A percentile compares a stretch with the other conserved stretches of the same genome.
phyloP scores from a whole-genome alignment of 2,797 vertebrate species.

The Sebastolobus altivelis region DNA sequence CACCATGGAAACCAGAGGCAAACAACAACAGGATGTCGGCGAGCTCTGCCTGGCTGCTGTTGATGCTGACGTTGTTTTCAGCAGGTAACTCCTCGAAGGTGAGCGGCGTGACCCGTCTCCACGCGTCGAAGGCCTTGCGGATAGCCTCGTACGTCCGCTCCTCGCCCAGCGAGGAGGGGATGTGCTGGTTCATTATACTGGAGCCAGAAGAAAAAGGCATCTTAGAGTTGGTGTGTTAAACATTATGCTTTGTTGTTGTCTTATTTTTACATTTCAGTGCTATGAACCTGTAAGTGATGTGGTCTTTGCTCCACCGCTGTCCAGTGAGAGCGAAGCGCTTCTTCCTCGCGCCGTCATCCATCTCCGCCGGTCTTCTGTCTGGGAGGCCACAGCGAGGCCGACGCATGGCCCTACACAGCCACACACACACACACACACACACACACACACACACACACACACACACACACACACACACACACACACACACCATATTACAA shows the following conservation, averaged over 20 bases:
- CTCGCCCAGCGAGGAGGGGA: constrained; percentile 88
- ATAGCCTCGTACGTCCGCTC: constrained; percentile 85
- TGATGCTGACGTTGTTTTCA: constrained; percentile 78
- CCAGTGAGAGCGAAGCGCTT: constrained; percentile 89
- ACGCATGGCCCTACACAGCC: constrained; percentile 90
- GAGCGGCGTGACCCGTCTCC: constrained; percentile 90
- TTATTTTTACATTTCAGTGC: not conserved
- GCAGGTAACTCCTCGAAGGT: constrained; percentile 90
- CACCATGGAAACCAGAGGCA: constrained; percentile 95
- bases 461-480: not conserved
- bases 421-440: not conserved
- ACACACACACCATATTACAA: not conserved
- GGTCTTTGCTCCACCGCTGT: constrained; percentile 83
- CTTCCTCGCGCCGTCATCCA: constrained; percentile 83
- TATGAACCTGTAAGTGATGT: constrained; percentile 84
- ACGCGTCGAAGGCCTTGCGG: constrained; percentile 89
- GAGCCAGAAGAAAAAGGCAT: not conserved
- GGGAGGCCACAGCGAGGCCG: constrained; percentile 94
- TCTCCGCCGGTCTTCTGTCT: constrained; percentile 85
- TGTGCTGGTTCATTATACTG: constrained; percentile 91
- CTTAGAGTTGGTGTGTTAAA: not conserved
- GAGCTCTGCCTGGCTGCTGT: constrained; percentile 84
- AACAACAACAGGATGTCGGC: constrained; percentile 94
- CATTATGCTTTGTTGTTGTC: not conserved
- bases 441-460: constrained; percentile 4